Percentiles rank a stretch among this genome's conserved stretches.
Evolutionary conservation across 2,888 invertebrate genomes (phyloP).

Genomic region (Podabrus alpinus): DNA sequence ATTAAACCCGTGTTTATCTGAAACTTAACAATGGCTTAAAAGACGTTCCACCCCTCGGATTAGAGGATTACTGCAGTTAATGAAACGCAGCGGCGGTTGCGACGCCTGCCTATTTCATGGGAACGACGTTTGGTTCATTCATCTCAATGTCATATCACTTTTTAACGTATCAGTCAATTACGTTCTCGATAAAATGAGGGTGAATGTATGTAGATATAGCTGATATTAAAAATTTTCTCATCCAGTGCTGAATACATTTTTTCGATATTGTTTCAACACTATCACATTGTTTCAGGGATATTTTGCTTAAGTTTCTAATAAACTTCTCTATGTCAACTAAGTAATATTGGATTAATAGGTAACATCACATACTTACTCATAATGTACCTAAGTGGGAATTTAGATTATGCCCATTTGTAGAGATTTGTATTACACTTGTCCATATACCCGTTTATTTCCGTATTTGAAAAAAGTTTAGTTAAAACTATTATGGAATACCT

Average conservation of each 20-base stretch:
- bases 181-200: neutral
- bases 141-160: conserved; percentile 26
- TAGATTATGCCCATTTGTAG: too few species aligned
- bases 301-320: neutral
- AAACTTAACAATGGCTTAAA: conserved; percentile 42
- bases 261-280: neutral
- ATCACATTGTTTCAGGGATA: neutral
- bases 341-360: too few species aligned
- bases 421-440: too few species aligned
- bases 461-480: too few species aligned
- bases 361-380: too few species aligned
- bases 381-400: too few species aligned
- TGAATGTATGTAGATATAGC: neutral
- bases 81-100: conserved; percentile 44
- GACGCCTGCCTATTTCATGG: conserved; percentile 34
- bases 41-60: conserved; percentile 47
- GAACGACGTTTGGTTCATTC: conserved; percentile 30
- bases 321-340: too few species aligned
- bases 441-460: too few species aligned
- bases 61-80: conserved; percentile 48
- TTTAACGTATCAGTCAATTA: conserved; percentile 26
- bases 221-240: neutral
- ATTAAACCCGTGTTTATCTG: conserved; percentile 48
- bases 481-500: too few species aligned
- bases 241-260: neutral